Percentiles rank a stretch among this genome's conserved stretches.
phyloP scores from a whole-genome alignment of 1,140 invertebrate genomes.

The Eueides isabella region DNA sequence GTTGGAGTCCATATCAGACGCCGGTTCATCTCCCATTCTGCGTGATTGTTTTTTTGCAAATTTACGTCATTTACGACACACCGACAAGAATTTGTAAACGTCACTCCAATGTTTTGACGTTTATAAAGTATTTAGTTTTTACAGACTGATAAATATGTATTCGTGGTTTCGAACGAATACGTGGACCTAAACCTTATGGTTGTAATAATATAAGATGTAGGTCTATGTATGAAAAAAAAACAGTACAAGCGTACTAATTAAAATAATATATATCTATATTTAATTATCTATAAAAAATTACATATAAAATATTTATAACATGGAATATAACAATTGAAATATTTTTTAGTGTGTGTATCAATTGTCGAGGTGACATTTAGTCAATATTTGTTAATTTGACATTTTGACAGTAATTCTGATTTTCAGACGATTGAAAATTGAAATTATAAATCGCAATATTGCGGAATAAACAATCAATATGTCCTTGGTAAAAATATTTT shows the following conservation, averaged over 20 bases:
- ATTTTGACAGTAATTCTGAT: constrained; percentile 21
- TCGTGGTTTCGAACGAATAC: constrained; percentile 9
- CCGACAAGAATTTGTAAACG: constrained; percentile 76
- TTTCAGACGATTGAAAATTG: constrained; percentile 12
- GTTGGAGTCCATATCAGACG: constrained; percentile 58
- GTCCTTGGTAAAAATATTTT: constrained; percentile 75
- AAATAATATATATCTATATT: too few species aligned
- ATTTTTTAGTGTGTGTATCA: not conserved
- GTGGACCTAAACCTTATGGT: not conserved
- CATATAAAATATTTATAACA: not conserved
- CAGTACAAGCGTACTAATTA: too few species aligned
- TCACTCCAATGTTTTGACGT: constrained; percentile 75
- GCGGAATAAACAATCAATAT: constrained; percentile 44
- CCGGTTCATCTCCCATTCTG: constrained; percentile 74
- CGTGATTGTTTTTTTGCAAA: constrained; percentile 70
- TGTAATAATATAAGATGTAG: not conserved
- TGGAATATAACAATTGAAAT: not conserved
- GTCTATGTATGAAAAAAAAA: too few species aligned
- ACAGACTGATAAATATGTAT: constrained; percentile 20
- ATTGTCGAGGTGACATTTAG: not conserved
- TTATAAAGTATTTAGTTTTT: constrained; percentile 21
- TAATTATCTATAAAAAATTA: too few species aligned
- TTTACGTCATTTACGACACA: constrained; percentile 63
- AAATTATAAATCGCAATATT: constrained; percentile 18
- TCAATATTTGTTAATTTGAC: constrained; percentile 11